A percentile compares a stretch with the other conserved stretches of the same genome.
Conservation (phyloP, 2,888 invertebrate species). For the Polydrusus cervinus region DNA sequence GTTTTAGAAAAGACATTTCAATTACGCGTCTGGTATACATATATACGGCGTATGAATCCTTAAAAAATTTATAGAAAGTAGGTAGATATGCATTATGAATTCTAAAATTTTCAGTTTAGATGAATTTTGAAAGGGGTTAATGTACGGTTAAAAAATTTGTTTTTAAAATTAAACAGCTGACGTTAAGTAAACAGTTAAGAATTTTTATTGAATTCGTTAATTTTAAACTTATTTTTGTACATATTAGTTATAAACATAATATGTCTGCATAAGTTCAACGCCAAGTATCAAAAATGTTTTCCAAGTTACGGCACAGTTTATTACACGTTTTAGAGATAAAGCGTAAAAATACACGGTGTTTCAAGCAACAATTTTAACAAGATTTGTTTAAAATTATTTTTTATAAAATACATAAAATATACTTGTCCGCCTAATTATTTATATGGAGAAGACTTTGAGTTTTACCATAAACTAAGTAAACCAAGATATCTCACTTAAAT, state of each 20-base stretch:
- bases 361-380: too few species aligned
- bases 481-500: too few species aligned
- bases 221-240: slow-evolving; percentile 2
- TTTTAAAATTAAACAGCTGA: background rate
- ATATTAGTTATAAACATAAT: background rate
- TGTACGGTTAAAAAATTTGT: background rate
- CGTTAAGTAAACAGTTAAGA: background rate
- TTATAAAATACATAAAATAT: too few species aligned
- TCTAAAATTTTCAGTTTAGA: background rate
- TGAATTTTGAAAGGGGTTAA: background rate
- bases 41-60: background rate
- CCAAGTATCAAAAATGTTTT: slow-evolving; percentile 2
- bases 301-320: too few species aligned
- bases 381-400: too few species aligned
- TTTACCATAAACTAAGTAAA: too few species aligned
- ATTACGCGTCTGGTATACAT: background rate
- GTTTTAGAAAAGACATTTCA: too few species aligned
- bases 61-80: too few species aligned
- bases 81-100: background rate
- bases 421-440: too few species aligned
- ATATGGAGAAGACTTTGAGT: too few species aligned
- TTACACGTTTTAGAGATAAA: too few species aligned
- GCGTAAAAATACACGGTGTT: too few species aligned
- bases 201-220: background rate
- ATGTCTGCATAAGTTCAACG: background rate